These are phyloP conservation scores for Anthopleura xanthogrammica DNA, from an alignment of 92 coral and sea anemone genomes.

Conservation along the genomic window DNA sequence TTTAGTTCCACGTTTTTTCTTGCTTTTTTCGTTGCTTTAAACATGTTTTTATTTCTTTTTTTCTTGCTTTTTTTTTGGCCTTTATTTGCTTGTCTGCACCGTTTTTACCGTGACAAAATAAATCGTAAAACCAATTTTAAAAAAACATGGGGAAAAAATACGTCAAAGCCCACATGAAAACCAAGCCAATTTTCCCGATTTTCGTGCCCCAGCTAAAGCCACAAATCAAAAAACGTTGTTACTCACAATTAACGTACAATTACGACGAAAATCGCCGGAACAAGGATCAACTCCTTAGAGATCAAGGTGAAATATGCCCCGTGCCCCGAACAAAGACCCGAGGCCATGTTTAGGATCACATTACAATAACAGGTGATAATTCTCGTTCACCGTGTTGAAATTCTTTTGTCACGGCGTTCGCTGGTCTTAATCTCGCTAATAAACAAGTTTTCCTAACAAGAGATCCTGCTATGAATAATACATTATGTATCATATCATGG, in stretches of 20 bases:
- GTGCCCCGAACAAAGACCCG: not conserved
- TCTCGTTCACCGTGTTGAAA: not conserved
- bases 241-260: not conserved
- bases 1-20: too few species aligned
- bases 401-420: not conserved
- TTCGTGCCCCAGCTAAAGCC: not conserved
- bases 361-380: constrained; percentile 11
- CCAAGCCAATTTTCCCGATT: not conserved
- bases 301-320: not conserved
- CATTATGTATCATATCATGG: constrained; percentile 13
- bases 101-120: not conserved
- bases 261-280: not conserved
- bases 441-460: constrained; percentile 13
- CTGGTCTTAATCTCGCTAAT: constrained; percentile 15
- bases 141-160: not conserved
- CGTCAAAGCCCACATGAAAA: not conserved
- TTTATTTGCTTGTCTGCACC: too few species aligned
- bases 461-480: constrained; percentile 14
- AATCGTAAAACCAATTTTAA: not conserved
- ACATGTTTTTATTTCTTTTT: too few species aligned
- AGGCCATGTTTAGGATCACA: not conserved
- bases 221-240: constrained; percentile 1
- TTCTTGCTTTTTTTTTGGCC: too few species aligned
- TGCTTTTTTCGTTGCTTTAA: too few species aligned
- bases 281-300: not conserved